Conservation (phyloP, 1,140 invertebrate species). For the Thalassaphorura encarpata region DNA sequence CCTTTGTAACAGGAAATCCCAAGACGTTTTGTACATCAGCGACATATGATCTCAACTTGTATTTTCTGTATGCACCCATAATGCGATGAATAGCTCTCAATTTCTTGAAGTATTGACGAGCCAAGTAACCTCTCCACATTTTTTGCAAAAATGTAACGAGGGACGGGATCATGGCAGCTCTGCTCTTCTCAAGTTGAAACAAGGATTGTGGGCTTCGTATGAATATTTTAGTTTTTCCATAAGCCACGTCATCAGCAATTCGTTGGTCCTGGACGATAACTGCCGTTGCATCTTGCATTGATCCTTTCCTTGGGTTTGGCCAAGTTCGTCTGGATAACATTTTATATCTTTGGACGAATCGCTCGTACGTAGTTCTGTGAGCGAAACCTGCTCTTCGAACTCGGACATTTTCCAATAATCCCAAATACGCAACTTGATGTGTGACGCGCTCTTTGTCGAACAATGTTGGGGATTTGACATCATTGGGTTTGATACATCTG, state of each 20-base stretch:
- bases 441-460: conserved; percentile 68
- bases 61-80: conserved; percentile 68
- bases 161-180: conserved; percentile 45
- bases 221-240: conserved; percentile 90
- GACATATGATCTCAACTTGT: conserved; percentile 74
- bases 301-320: conserved; percentile 55
- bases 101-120: conserved; percentile 64
- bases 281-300: conserved; percentile 61
- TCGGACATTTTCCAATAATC: conserved; percentile 83
- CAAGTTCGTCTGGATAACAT: conserved; percentile 89
- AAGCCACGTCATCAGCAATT: conserved; percentile 75
- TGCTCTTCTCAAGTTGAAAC: conserved; percentile 66
- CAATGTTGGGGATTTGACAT: conserved; percentile 69
- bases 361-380: conserved; percentile 77
- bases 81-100: conserved; percentile 76
- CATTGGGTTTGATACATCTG: conserved; percentile 76
- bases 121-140: conserved; percentile 75
- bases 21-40: conserved; percentile 42
- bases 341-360: conserved; percentile 63
- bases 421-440: conserved; percentile 61
- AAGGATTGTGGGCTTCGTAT: conserved; percentile 81
- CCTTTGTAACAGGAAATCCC: conserved; percentile 18
- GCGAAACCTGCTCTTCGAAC: conserved; percentile 90
- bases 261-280: conserved; percentile 70
- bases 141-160: conserved; percentile 90